Evolutionary conservation across 2,888 invertebrate species (phyloP), one percentile per base, ranked within the genome.

Genomic region (Tetranychus truncatus): DNA sequence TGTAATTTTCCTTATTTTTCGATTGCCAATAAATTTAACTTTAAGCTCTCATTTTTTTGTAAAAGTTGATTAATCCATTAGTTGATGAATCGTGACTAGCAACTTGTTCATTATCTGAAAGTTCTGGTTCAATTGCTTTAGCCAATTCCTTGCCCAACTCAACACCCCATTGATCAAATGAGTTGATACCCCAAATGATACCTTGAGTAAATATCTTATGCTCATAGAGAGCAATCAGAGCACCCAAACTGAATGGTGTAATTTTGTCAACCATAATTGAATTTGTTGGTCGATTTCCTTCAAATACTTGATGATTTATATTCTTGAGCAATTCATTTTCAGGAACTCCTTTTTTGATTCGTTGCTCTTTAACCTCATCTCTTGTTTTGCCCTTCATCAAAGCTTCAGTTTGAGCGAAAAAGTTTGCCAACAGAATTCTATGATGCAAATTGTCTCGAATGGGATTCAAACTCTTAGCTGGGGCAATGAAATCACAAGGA

Each of bases 161-260:
- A 74, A 99, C 99, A 65, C 99, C 99, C 96, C 97, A 99, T 82
- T 99, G 99, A 85, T 99, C 99, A 83, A 91, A 99, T 0, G 97
- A 97, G 84, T 99, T 99, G 82, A 99, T 95, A 84, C 97, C 92
- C 99, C 99, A 99, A 81, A 99, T 91, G 72, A 94, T 89, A 71
- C 99, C 99, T 83, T 99, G 99, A 0, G 91, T 90, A 85, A 99
- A 99, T 80, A 99, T 99, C 85, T 99, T 99, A 84, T 96, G 96
- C 83, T 99, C 99, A 83, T 99, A 99, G 85, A 93, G 87, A 0
- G 94, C 97, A 82, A 99, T 94, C 71, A 99, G 86, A 71, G 90
- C 89, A 74, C 97, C 99, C 71, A 99, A 87, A 21, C 87, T 91
- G 84, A 95, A 96, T 0, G 99, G 99, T 1, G 94, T 91, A 45